These are phyloP conservation scores for Brotula barbata DNA, from an alignment of 2,797 vertebrate genomes.

Conservation along the genomic window DNA sequence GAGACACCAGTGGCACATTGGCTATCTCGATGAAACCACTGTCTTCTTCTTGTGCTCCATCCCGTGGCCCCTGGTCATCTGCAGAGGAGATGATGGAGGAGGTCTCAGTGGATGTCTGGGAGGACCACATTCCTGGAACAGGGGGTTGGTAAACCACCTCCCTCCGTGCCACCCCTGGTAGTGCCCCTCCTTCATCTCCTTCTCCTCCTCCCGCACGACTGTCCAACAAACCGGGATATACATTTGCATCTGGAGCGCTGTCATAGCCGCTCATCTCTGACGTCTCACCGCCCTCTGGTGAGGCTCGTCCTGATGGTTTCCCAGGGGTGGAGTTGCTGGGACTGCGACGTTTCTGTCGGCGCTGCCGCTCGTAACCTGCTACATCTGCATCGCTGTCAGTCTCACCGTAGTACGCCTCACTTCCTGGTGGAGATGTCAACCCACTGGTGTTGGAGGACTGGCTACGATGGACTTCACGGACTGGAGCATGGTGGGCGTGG, in stretches of 20 bases:
- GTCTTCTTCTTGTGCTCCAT: conserved; percentile 77
- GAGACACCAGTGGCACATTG: conserved; percentile 79
- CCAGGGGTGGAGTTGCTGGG: conserved; percentile 75
- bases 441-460: conserved; percentile 70
- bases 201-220: conserved; percentile 49
- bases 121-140: conserved; percentile 75
- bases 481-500: conserved; percentile 72
- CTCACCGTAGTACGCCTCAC: conserved; percentile 97
- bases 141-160: conserved; percentile 81
- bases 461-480: conserved; percentile 71
- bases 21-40: conserved; percentile 78
- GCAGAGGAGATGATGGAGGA: conserved; percentile 81
- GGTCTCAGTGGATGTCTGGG: conserved; percentile 82
- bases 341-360: conserved; percentile 79
- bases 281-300: conserved; percentile 85
- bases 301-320: conserved; percentile 77
- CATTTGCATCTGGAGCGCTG: conserved; percentile 84
- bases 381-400: conserved; percentile 97
- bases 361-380: conserved; percentile 79
- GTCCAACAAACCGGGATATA: conserved; percentile 58
- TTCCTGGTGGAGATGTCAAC: conserved; percentile 91
- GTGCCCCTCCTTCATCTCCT: conserved; percentile 42
- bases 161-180: conserved; percentile 78
- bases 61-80: conserved; percentile 79
- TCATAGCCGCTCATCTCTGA: conserved; percentile 94